Percentiles rank a stretch among this genome's conserved stretches.
phyloP scores from a whole-genome alignment of 1,140 invertebrate species.

The Bombus waltoni region DNA sequence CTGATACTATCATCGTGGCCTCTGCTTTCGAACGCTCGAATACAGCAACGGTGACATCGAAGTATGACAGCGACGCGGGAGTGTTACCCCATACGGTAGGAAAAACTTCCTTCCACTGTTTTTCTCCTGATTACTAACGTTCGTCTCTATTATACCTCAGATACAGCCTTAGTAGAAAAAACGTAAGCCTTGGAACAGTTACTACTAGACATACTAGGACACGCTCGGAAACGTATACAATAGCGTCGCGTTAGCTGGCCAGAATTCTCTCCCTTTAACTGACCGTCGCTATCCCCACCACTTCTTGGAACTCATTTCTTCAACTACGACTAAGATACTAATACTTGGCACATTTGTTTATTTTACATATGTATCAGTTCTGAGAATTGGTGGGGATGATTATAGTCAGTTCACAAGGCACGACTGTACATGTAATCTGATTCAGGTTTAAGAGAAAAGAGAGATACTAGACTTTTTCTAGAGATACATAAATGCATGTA shows the following conservation, averaged over 20 bases:
- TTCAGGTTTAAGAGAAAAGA: neutral
- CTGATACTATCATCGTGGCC: slow-evolving; percentile 49
- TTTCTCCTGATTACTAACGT: slow-evolving; percentile 23
- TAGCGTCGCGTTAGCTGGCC: neutral
- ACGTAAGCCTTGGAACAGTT: neutral
- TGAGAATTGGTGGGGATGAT: neutral
- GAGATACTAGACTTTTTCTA: neutral
- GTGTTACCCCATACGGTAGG: slow-evolving; percentile 81
- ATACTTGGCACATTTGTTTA: neutral
- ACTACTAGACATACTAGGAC: neutral
- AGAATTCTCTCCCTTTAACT: neutral
- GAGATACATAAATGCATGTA: neutral
- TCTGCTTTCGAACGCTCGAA: slow-evolving; percentile 43
- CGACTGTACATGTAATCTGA: neutral
- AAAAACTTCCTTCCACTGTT: slow-evolving; percentile 47
- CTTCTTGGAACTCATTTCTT: neutral
- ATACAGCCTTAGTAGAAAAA: slow-evolving; percentile 2
- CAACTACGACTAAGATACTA: neutral
- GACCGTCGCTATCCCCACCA: neutral
- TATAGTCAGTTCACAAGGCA: neutral
- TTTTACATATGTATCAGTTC: neutral
- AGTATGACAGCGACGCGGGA: slow-evolving; percentile 79
- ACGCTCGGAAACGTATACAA: slow-evolving; percentile 14
- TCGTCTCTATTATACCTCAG: neutral
- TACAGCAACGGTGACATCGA: slow-evolving; percentile 54